Conservation (phyloP, 2,797 vertebrate genomes). For the Cichlasoma orientale region DNA sequence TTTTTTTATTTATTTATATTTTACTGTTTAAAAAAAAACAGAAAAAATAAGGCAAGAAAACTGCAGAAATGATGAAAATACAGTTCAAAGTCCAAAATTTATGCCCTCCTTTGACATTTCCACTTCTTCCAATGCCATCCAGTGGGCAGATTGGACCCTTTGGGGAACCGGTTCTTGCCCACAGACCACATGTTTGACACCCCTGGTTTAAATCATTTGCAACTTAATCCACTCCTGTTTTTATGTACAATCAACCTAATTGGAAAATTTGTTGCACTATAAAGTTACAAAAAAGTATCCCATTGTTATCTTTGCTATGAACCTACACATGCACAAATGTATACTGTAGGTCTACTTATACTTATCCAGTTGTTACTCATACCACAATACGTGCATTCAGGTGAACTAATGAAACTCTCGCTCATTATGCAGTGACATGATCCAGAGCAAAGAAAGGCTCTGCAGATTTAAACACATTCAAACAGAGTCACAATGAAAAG, state of each 20-base stretch:
- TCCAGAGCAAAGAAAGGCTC: slow-evolving; percentile 9
- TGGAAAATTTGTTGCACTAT: background rate
- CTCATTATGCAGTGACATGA: background rate
- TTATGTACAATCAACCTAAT: background rate
- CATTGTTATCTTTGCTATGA: too few relatives aligned
- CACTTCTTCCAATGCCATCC: background rate
- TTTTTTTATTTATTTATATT: too few relatives aligned
- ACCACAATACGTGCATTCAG: background rate
- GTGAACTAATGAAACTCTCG: slow-evolving; percentile 3
- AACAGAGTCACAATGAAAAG: slow-evolving; percentile 29
- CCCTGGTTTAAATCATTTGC: background rate
- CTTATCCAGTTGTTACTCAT: background rate
- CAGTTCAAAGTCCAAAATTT: too few relatives aligned
- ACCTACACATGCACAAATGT: background rate
- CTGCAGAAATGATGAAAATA: too few relatives aligned
- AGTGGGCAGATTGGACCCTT: background rate
- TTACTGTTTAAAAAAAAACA: too few relatives aligned
- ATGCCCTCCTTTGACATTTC: too few relatives aligned
- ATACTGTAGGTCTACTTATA: background rate
- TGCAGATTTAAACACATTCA: slow-evolving; percentile 18
- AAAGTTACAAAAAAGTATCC: background rate
- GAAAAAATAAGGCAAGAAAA: too few relatives aligned
- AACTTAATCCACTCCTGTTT: background rate
- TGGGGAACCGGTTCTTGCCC: background rate
- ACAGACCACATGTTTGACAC: background rate